These are phyloP conservation scores for Hoplostethus mediterraneus DNA, from an alignment of 2,797 vertebrate species.

Conservation along the genomic window DNA sequence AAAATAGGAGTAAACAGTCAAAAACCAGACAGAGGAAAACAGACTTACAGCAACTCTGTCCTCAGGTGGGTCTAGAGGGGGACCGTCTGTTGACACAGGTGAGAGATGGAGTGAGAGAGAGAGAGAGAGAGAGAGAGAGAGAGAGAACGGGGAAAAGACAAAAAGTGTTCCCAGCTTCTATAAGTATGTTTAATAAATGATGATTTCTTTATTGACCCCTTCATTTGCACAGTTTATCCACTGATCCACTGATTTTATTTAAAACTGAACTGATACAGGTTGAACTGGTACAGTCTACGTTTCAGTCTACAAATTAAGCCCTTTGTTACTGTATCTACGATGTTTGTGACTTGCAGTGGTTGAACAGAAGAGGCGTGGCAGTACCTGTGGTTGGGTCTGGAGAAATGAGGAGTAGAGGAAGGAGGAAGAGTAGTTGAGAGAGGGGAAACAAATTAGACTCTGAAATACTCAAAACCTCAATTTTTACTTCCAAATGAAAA, in stretches of 20 bases:
- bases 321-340: not conserved
- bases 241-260: not conserved
- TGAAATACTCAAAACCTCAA: not conserved
- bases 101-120: constrained; percentile 23
- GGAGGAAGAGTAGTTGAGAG: constrained; percentile 51
- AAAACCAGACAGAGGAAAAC: not conserved
- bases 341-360: constrained; percentile 5
- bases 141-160: not conserved
- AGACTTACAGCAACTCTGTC: constrained; percentile 95
- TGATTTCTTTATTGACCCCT: not conserved
- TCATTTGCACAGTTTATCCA: not conserved
- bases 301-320: too few relatives aligned
- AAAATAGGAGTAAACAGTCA: not conserved
- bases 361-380: constrained; percentile 4
- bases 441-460: constrained; percentile 56
- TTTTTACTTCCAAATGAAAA: not conserved
- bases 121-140: not conserved
- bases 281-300: not conserved
- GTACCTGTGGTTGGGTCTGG: constrained; percentile 83
- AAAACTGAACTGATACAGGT: not conserved
- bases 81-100: constrained; percentile 65
- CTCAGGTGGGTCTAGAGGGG: constrained; percentile 84
- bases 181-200: not conserved
- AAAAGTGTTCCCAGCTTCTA: not conserved
- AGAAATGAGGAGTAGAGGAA: constrained; percentile 37